A percentile compares a stretch with the other conserved stretches of the same genome.
These are phyloP conservation scores for Sinodicranocentrus sp. DNA, from an alignment of 2,888 invertebrate genomes.

Conservation along the genomic window DNA sequence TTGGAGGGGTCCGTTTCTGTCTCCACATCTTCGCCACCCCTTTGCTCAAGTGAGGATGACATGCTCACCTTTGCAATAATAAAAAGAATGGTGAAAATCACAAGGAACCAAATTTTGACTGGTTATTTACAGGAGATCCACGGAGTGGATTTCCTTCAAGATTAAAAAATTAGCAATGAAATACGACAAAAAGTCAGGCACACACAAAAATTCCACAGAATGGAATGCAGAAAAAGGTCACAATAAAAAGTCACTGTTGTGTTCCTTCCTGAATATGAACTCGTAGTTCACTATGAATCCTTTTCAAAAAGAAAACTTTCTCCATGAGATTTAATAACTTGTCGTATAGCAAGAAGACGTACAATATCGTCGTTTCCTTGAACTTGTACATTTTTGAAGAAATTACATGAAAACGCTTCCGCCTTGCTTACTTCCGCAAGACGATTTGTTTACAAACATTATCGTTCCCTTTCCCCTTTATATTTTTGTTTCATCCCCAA, in stretches of 20 bases:
- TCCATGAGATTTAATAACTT: too few relatives aligned
- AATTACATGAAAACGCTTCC: neutral
- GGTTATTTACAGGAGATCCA: constrained; percentile 21
- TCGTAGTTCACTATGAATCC: too few relatives aligned
- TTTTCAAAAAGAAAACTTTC: too few relatives aligned
- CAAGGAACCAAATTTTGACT: constrained; percentile 66
- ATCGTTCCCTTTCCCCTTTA: constrained; percentile 11
- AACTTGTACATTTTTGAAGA: constrained; percentile 4
- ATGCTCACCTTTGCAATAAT: constrained; percentile 73
- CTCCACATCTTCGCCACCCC: constrained; percentile 62
- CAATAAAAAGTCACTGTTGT: neutral
- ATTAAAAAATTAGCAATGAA: neutral
- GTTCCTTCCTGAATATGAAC: too few relatives aligned
- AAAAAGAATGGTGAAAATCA: constrained; percentile 66
- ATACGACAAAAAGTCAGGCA: neutral
- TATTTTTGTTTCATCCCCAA: too few relatives aligned
- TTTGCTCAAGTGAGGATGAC: constrained; percentile 71
- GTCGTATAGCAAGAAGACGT: too few relatives aligned
- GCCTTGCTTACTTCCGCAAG: constrained; percentile 31
- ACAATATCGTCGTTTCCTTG: constrained; percentile 6
- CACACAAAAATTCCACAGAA: constrained; percentile 11
- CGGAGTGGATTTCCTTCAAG: neutral
- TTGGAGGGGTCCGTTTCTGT: constrained; percentile 70
- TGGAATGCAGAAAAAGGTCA: neutral
- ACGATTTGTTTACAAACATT: constrained; percentile 43